Conservation (phyloP, 2,888 invertebrate genomes). For the Apoderus coryli region DNA sequence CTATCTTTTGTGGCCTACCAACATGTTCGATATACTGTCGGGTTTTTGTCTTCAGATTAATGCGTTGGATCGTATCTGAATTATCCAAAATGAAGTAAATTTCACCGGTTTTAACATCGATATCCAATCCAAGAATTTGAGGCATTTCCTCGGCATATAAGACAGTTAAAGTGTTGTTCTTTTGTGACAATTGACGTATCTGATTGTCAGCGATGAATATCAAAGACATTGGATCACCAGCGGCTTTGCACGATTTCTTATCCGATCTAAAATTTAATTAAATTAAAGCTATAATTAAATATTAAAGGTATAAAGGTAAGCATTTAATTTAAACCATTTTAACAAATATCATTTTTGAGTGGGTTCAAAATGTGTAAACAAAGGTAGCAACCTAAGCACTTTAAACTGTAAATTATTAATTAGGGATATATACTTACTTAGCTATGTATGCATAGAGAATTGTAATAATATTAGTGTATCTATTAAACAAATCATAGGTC, state of each 20-base stretch:
- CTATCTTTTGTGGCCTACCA: slow-evolving; percentile 40
- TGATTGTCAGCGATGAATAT: slow-evolving; percentile 41
- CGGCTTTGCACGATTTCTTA: slow-evolving; percentile 51
- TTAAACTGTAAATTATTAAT: no score
- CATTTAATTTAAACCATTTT: no score
- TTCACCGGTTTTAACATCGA: slow-evolving; percentile 31
- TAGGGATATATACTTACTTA: no score
- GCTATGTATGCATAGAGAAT: no score
- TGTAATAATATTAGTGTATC: no score
- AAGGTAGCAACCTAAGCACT: no score
- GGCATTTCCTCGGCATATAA: slow-evolving; percentile 34
- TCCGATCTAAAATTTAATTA: slow-evolving; percentile 40
- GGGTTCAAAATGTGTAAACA: no score
- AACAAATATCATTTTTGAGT: no score
- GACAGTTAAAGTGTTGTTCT: slow-evolving; percentile 25
- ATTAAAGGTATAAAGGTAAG: no score
- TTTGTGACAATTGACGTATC: slow-evolving; percentile 37
- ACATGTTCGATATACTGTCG: slow-evolving; percentile 30
- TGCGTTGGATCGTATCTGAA: slow-evolving; percentile 31
- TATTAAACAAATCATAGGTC: no score
- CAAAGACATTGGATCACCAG: slow-evolving; percentile 38
- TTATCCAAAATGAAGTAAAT: slow-evolving; percentile 38
- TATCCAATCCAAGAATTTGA: slow-evolving; percentile 39
- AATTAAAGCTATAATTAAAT: no score
- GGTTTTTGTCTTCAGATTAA: slow-evolving; percentile 29